Percentiles rank a stretch among this genome's conserved stretches.
phyloP scores from a whole-genome alignment of 2,797 vertebrate species.

The Pangasius djambal region DNA sequence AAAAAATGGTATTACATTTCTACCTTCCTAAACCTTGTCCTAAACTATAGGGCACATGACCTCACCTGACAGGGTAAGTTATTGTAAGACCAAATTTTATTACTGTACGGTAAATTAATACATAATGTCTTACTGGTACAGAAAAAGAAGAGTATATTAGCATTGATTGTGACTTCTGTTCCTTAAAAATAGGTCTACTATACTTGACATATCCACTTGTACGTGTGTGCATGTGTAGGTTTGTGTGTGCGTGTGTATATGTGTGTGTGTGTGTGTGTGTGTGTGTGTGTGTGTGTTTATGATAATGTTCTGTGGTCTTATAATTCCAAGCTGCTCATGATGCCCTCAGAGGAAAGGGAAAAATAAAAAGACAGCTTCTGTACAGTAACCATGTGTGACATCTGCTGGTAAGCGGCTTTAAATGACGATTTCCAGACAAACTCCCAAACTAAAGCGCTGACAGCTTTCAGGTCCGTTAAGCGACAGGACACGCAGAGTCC shows the following conservation, averaged over 20 bases:
- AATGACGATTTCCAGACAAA: slow-evolving; percentile 2
- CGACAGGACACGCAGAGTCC: not conserved
- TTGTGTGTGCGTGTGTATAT: not conserved
- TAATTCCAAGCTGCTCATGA: no score
- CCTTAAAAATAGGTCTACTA: not conserved
- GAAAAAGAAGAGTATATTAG: not conserved
- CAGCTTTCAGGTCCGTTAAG: not conserved
- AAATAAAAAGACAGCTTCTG: not conserved
- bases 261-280: not conserved
- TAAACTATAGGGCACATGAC: not conserved
- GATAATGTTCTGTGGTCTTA: no score
- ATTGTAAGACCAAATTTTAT: not conserved
- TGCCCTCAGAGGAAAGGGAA: not conserved
- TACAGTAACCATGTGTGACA: slow-evolving; percentile 55
- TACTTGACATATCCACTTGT: not conserved
- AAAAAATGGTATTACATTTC: not conserved
- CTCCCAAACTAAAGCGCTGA: not conserved
- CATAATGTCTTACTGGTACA: not conserved
- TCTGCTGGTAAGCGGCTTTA: slow-evolving; percentile 55
- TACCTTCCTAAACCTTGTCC: not conserved
- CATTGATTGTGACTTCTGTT: not conserved
- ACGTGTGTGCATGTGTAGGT: not conserved
- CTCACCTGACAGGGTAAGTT: not conserved
- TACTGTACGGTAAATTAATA: not conserved
- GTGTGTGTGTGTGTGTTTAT: no score